A percentile compares a stretch with the other conserved stretches of the same genome.
Conservation (phyloP, 2,113 vertebrate species). For the Pelobates fuscus region DNA sequence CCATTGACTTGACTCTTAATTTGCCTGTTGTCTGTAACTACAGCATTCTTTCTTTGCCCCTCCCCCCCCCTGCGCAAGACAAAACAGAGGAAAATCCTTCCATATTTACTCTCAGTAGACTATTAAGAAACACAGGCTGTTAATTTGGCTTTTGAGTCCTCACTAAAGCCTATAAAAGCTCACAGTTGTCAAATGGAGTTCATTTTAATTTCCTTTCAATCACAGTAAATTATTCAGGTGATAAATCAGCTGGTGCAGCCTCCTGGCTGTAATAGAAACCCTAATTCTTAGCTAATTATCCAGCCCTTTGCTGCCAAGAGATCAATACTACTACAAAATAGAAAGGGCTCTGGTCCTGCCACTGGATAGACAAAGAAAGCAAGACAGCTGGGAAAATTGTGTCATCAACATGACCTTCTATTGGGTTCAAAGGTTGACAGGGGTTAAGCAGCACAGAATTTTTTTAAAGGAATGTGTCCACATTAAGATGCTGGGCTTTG, state of each 20-base stretch:
- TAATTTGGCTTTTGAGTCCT: conserved; percentile 87
- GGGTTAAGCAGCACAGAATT: conserved; percentile 54
- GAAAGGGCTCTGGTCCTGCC: conserved; percentile 66
- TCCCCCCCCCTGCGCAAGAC: conserved; percentile 35
- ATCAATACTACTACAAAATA: conserved; percentile 77
- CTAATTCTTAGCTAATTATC: conserved; percentile 91
- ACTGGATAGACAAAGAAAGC: conserved; percentile 56
- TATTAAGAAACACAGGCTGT: conserved; percentile 87
- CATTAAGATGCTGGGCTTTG: conserved; percentile 15
- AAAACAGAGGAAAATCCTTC: conserved; percentile 60
- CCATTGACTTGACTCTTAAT: conserved; percentile 21
- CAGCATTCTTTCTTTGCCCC: conserved; percentile 13
- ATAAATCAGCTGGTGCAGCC: conserved; percentile 93
- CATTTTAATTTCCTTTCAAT: conserved; percentile 99
- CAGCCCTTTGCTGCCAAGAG: conserved; percentile 80
- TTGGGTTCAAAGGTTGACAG: conserved; percentile 60
- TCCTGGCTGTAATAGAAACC: conserved; percentile 84
- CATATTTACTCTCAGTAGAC: conserved; percentile 80
- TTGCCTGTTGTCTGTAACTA: conserved; percentile 1
- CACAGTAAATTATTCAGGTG: conserved; percentile 96
- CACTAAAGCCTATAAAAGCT: conserved; percentile 84
- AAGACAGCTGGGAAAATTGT: conserved; percentile 64
- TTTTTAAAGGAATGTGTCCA: conserved; percentile 37
- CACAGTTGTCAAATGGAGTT: conserved; percentile 94
- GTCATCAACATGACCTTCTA: conserved; percentile 62